A percentile compares a stretch with the other conserved stretches of the same genome.
phyloP scores from a whole-genome alignment of 2,888 invertebrate genomes.

The Clusia tigrina region DNA sequence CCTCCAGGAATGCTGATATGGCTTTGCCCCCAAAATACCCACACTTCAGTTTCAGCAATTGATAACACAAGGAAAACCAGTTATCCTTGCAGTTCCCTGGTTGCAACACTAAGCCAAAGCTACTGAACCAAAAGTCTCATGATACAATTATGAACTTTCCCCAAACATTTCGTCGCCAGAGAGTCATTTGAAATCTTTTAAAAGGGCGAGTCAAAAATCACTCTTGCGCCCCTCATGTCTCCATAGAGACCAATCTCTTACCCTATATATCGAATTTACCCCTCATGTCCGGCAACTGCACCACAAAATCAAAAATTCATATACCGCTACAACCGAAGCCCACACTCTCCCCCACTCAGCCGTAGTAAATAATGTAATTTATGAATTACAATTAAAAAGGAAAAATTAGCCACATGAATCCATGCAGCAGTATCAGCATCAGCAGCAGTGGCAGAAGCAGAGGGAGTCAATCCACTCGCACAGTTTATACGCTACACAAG shows the following conservation, averaged over 20 bases:
- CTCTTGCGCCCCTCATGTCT: not conserved
- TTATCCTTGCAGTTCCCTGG: no score
- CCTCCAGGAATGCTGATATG: not conserved
- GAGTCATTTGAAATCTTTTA: no score
- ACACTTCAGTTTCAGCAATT: no score
- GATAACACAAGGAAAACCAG: no score
- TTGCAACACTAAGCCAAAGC: no score
- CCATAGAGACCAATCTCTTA: no score
- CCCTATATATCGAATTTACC: no score
- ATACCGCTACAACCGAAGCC: not conserved
- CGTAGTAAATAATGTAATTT: slow-evolving; percentile 54
- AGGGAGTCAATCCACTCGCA: not conserved
- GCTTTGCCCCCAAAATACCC: not conserved
- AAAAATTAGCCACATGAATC: slow-evolving; percentile 47
- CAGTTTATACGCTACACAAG: no score
- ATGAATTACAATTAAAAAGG: slow-evolving; percentile 61
- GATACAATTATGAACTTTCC: no score
- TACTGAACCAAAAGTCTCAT: no score
- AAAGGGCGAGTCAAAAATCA: no score
- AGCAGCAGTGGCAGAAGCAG: slow-evolving; percentile 1
- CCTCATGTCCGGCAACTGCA: not conserved
- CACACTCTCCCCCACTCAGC: not conserved
- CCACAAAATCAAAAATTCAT: slow-evolving; percentile 15
- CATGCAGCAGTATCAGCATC: no score
- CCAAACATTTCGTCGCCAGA: not conserved